These are phyloP conservation scores for Brachirus orientalis DNA, from an alignment of 2,113 vertebrate species.

Conservation along the genomic window DNA sequence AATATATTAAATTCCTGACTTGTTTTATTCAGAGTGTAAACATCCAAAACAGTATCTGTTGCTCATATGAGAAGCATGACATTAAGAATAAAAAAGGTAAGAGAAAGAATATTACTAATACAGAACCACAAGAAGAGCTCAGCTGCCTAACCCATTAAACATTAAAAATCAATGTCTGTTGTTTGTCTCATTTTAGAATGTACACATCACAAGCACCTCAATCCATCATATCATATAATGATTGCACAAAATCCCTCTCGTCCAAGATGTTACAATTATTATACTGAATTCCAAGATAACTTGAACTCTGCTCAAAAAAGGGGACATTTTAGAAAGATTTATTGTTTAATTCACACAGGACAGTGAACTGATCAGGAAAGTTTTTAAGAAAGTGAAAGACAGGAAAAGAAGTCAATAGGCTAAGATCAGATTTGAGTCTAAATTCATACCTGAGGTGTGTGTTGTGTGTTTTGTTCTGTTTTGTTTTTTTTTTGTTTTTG, in stretches of 20 bases:
- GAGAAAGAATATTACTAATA: conserved; percentile 30
- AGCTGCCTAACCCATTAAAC: conserved; percentile 69
- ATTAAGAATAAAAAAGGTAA: not conserved
- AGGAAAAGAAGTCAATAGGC: conserved; percentile 38
- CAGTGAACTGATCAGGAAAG: conserved; percentile 18
- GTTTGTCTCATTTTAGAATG: conserved; percentile 65
- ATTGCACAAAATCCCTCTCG: conserved; percentile 69
- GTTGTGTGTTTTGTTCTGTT: too few species aligned
- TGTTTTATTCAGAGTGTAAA: conserved; percentile 77
- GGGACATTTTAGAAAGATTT: conserved; percentile 70
- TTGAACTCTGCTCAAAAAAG: conserved; percentile 73
- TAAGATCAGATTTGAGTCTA: conserved; percentile 56
- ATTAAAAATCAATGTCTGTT: conserved; percentile 65
- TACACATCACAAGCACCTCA: conserved; percentile 72
- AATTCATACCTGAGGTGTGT: conserved; percentile 69
- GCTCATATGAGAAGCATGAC: conserved; percentile 64
- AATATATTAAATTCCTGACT: conserved; percentile 81
- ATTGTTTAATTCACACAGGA: conserved; percentile 12
- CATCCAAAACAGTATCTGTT: conserved; percentile 78
- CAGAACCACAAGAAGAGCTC: conserved; percentile 67
- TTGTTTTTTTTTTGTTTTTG: too few species aligned
- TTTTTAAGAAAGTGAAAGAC: conserved; percentile 28
- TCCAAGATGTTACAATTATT: conserved; percentile 70
- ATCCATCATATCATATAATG: conserved; percentile 57
- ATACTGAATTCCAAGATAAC: conserved; percentile 76